Base-by-base conservation (phyloP, 1,140 invertebrate genomes). In the Hypothenemus hampei region DNA sequence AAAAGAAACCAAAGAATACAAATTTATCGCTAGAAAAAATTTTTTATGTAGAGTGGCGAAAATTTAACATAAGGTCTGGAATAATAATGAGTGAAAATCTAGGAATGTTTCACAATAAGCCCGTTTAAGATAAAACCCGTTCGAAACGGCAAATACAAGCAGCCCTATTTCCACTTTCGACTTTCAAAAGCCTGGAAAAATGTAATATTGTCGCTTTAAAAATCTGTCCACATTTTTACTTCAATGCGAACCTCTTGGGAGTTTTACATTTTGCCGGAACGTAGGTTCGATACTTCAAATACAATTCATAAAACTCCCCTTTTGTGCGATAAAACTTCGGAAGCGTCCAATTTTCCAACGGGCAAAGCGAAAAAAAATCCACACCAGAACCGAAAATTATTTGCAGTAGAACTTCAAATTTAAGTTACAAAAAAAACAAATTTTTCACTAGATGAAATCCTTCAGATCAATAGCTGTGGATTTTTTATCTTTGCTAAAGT, bases 301-400 rank as follows among this genome's bases (percentile, higher is more conserved):
- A 46, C 29, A 47, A 55, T 55, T 55, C 52, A 55, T 55, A 55
- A 53, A 53, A 53, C 19, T 23, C 35, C 45, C 31, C 49, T 45
- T 53, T 53, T 53, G 50, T 53, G 26, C 23, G 26, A 44, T 53
- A 53, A 53, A 53, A 36, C 19, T 45, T 53, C 50, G 50, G 50
- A 53, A 53, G 50, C 50, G 24, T 11, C 41, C 50, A 44, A 53
- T 53, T 53, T 53, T 53, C 50, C 33, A 51, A 21, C 16, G 36
- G n/a, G n/a, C n/a, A n/a, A n/a, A n/a, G n/a, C 8, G 31, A n/a
- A n/a, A n/a, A n/a, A n/a, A n/a, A n/a, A n/a, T n/a, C 44, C 16
- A 21, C 13, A 49, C 21, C n/a, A n/a, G n/a, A n/a, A n/a, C n/a
- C n/a, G n/a, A n/a, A n/a, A n/a, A n/a, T n/a, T n/a, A n/a, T n/a